Base-by-base conservation (phyloP, 2,797 vertebrate species). In the Aratinga solstitialis region DNA sequence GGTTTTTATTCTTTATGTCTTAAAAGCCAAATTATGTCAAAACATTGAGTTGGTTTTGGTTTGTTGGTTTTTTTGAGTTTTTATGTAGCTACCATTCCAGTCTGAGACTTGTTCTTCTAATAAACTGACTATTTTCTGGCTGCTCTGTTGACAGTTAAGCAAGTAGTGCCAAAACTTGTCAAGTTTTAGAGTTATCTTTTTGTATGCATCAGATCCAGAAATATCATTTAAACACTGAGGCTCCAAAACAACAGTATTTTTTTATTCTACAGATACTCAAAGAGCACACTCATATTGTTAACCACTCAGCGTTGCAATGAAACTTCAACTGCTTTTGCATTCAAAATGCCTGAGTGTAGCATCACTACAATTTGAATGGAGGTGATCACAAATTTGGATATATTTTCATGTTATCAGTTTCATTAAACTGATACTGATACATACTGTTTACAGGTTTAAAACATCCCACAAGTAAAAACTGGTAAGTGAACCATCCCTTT, bases 391-490 rank as follows among this genome's bases (percentile, higher is more conserved):
- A 95, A 93, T 42, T 62, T 40, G 67, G 62, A 95, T 83, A 65
- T 20, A 53, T 84, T 81, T 66, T 56, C 42, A 58, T 85, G 43
- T 67, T 62, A 68, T 69, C 65, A 73, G 26, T 58, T 84, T 66
- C 1, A 1, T 87, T 85, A 88, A 77, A 78, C 68, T 59, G 89
- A 85, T 73, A 36, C 42, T 29, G 58, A 50, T 38, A 94, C 40
- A 47, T 94, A 22, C 54, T 86, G 56, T 43, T 91, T 84, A 48
- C 24, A 74, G 65, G 66, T 94, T 87, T 45, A 90, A 94, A 96
- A 85, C 82, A 22, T 58, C 68, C 87, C 67, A 42, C 16, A 76
- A 81, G 43, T 43, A 21, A 85, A 92, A 89, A 43, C 66, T 50
- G 61, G 21, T 73, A 61, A 84, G 29, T 2, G 14, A 89, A 53